Conservation (phyloP, 2,113 vertebrate genomes). For the Elgaria multicarinata region DNA sequence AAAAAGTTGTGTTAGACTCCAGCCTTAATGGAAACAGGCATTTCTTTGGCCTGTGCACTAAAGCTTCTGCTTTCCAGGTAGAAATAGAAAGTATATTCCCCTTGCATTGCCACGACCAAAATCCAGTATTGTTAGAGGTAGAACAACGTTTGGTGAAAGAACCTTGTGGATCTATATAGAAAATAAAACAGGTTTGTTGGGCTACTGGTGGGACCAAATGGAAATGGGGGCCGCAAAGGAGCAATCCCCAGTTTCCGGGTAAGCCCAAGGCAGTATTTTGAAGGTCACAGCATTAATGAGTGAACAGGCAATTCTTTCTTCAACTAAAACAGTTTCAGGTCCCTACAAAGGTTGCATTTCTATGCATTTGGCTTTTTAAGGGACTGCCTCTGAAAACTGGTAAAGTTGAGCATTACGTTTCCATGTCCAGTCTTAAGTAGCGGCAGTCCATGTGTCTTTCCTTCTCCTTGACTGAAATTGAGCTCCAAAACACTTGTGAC, state of each 20-base stretch:
- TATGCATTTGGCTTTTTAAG: background rate
- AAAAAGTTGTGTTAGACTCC: constrained; percentile 52
- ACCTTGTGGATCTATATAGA: background rate
- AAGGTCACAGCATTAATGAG: background rate
- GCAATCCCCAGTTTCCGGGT: no score
- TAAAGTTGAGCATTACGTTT: background rate
- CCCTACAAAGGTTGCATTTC: background rate
- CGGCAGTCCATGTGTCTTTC: background rate
- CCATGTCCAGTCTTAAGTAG: background rate
- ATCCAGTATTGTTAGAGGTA: background rate
- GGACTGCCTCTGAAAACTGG: background rate
- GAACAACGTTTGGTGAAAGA: background rate
- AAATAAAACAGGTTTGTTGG: background rate
- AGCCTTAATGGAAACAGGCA: constrained; percentile 36
- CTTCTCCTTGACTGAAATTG: background rate
- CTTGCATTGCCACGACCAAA: constrained; percentile 26
- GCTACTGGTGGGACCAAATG: background rate
- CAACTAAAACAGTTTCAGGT: background rate
- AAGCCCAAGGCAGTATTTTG: background rate
- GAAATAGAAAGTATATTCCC: background rate
- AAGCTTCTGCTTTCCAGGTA: accelerated
- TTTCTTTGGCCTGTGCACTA: constrained; percentile 40
- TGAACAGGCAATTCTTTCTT: background rate
- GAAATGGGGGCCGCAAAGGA: background rate
- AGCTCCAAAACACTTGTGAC: background rate